Evolutionary conservation across 2,113 vertebrate genomes (phyloP).

Genomic region (Crocuta crocuta): DNA sequence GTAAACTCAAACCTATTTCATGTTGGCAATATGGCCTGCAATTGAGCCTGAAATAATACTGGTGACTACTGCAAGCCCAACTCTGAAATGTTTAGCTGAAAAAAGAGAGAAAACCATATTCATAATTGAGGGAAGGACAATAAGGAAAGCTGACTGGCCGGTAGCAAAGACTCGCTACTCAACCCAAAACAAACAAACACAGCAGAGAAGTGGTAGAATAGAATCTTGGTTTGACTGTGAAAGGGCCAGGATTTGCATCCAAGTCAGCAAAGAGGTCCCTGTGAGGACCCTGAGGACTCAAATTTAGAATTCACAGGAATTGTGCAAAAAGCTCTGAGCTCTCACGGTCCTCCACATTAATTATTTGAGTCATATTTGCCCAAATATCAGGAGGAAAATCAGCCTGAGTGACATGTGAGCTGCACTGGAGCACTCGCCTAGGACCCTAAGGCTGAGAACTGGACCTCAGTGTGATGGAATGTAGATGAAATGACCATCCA

Average conservation of each 20-base stretch:
- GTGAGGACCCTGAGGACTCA: fast-evolving
- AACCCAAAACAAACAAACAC: neutral
- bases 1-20: neutral
- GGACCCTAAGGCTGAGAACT: neutral
- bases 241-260: neutral
- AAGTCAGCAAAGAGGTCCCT: neutral
- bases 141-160: neutral
- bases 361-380: neutral
- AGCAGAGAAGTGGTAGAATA: neutral
- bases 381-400: neutral
- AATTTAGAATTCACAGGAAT: neutral
- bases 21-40: neutral
- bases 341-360: neutral
- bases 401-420: neutral
- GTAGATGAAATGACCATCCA: neutral
- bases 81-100: neutral
- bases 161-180: neutral
- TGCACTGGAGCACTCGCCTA: neutral
- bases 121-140: neutral
- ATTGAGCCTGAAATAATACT: neutral
- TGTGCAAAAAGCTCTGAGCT: neutral
- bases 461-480: neutral
- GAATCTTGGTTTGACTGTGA: neutral
- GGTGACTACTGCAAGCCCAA: neutral
- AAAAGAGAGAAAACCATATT: neutral